Evolutionary conservation across 2,797 vertebrate species (phyloP).

Genomic region (Paguma larvata): DNA sequence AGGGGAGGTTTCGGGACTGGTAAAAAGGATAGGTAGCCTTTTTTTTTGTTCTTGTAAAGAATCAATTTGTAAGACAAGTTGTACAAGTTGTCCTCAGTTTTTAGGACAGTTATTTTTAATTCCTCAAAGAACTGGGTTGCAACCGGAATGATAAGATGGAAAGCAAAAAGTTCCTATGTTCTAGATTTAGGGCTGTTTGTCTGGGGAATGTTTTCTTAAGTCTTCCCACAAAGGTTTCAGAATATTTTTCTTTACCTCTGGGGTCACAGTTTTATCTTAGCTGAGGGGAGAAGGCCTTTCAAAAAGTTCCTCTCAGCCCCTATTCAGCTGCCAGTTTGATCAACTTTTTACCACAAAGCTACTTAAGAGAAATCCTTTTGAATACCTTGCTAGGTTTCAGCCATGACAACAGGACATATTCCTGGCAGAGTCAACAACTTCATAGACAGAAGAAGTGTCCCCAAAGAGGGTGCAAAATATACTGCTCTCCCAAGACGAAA

Average conservation of each 20-base stretch:
- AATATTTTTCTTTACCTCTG: neutral
- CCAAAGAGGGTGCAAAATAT: neutral
- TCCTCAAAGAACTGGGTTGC: neutral
- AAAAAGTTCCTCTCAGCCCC: neutral
- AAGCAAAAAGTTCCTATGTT: neutral
- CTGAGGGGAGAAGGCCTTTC: neutral
- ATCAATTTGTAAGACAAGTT: neutral
- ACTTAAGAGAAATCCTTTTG: neutral
- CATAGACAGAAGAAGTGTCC: neutral
- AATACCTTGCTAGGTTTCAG: neutral
- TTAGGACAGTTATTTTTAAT: neutral
- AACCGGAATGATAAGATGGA: neutral
- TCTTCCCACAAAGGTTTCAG: neutral
- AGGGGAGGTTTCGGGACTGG: neutral
- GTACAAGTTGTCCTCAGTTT: neutral
- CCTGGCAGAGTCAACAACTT: neutral
- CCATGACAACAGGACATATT: neutral
- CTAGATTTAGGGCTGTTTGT: constrained; percentile 4
- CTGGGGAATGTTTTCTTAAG: neutral
- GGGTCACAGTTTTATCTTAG: neutral
- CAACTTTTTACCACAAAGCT: neutral
- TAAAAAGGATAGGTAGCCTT: neutral
- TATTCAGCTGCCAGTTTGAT: neutral
- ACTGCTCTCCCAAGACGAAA: neutral
- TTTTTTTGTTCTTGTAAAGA: neutral